Evolutionary conservation across 2,797 vertebrate species (phyloP).

Genomic region (Botia almorhae): DNA sequence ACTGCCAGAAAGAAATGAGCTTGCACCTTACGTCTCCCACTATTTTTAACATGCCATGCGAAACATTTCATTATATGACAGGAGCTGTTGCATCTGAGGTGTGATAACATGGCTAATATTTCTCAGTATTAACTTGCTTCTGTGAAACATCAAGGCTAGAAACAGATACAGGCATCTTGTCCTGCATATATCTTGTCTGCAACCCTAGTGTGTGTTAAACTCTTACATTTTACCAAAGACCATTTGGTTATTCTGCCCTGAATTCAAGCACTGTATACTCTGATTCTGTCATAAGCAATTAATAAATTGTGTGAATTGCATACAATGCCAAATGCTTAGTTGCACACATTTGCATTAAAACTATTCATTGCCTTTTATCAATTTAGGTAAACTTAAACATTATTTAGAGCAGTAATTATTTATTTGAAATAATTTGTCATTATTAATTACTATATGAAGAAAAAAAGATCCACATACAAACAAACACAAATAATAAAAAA

Average conservation of each 20-base stretch:
- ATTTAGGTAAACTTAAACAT: background rate
- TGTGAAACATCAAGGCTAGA: conserved; percentile 3
- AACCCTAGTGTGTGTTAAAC: background rate
- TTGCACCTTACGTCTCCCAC: background rate
- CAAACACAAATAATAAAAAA: conserved; percentile 4
- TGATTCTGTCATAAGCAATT: background rate
- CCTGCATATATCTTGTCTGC: background rate
- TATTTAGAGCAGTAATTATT: conserved; percentile 29
- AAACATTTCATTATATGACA: background rate
- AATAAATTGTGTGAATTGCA: conserved; percentile 19
- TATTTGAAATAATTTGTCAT: background rate
- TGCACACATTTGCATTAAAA: conserved; percentile 1
- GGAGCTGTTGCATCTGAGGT: background rate
- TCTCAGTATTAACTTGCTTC: background rate
- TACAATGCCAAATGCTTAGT: conserved; percentile 4
- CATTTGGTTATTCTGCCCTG: background rate
- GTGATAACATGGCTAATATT: conserved; percentile 6
- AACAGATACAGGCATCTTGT: background rate
- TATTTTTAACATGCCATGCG: background rate
- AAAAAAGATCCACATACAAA: background rate
- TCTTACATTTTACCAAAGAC: background rate
- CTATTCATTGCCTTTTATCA: background rate
- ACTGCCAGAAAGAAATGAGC: conserved; percentile 50
- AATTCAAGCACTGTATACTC: background rate
- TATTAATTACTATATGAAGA: background rate